Conservation (phyloP, 2,797 vertebrate genomes). For the Urocyon cinereoargenteus region DNA sequence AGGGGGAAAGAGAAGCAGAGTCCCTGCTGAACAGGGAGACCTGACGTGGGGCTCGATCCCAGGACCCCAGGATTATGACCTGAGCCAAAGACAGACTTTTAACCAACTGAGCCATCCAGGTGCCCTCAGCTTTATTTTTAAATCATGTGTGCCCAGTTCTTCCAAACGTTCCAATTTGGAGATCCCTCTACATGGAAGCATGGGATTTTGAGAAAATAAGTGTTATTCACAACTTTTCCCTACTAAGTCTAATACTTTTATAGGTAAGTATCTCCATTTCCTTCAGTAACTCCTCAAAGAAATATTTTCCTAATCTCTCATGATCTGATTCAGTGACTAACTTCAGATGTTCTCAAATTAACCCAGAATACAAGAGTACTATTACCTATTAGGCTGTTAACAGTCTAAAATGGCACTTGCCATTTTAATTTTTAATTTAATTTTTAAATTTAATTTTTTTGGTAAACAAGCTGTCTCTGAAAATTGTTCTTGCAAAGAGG, state of each 20-base stretch:
- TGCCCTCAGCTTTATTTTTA: constrained; percentile 12
- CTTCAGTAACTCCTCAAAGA: neutral
- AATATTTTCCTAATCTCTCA: constrained; percentile 16
- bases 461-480: neutral
- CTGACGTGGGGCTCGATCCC: too few relatives aligned
- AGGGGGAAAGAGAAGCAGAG: too few relatives aligned
- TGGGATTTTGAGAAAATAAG: neutral
- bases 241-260: neutral
- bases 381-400: neutral
- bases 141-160: neutral
- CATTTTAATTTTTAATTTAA: neutral
- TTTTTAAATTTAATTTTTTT: neutral
- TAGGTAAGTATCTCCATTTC: constrained; percentile 15
- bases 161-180: neutral
- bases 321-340: neutral
- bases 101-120: too few relatives aligned
- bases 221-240: neutral
- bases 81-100: too few relatives aligned
- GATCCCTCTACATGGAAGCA: neutral
- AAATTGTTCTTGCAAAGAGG: neutral
- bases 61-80: too few relatives aligned
- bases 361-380: neutral
- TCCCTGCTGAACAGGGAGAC: too few relatives aligned
- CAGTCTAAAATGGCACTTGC: neutral
- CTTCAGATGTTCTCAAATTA: neutral